Base-by-base conservation (phyloP, 2,888 invertebrate species). In the Thereva nobilitata region DNA sequence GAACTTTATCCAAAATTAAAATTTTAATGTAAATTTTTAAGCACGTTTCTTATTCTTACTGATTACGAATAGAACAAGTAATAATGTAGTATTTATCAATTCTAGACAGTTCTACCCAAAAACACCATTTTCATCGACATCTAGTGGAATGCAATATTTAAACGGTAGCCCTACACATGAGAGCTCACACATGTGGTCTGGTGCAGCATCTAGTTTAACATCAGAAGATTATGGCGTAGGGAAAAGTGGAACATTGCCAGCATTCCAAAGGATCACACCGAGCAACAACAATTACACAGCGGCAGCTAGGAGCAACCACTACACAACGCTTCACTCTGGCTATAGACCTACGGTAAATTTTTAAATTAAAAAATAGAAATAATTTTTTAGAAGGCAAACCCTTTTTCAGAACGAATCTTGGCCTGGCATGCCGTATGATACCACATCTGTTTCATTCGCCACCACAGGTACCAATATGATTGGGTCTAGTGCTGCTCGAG, bases 31-130 rank as follows among this genome's bases (percentile, higher is more conserved):
- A 2, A 23, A 23, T 23, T 23, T 23, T 23, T 23, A 23, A 2
- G 23, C 23, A 23, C 23, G 23, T 23, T 23, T 23, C 23, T 23
- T 23, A 23, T 23, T 23, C 23, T 2, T 23, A 23, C 23, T 23
- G 23, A 23, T 23, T 23, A 23, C 23, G 23, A 23, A 23, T 23
- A 23, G 23, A 23, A 23, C 23, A 23, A 23, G 23, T 23, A 23
- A 23, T 2, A 23, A 23, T 23, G 23, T 23, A 23, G 1, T 23
- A 23, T 23, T 6, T 54, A 38, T 40, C 10, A 5, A 35, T 37
- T 64, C 35, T 72, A 81, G 80, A 72, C 78, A 80, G 64, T 76
- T 78, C 56, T 81, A 79, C 73, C 74, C 77, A 64, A 75, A 78
- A 69, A 76, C 79, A 64, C 72, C 77, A 72, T 74, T 79, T 49